These are phyloP conservation scores for Ciconia maguari DNA, from an alignment of 2,113 vertebrate species.

Conservation along the genomic window DNA sequence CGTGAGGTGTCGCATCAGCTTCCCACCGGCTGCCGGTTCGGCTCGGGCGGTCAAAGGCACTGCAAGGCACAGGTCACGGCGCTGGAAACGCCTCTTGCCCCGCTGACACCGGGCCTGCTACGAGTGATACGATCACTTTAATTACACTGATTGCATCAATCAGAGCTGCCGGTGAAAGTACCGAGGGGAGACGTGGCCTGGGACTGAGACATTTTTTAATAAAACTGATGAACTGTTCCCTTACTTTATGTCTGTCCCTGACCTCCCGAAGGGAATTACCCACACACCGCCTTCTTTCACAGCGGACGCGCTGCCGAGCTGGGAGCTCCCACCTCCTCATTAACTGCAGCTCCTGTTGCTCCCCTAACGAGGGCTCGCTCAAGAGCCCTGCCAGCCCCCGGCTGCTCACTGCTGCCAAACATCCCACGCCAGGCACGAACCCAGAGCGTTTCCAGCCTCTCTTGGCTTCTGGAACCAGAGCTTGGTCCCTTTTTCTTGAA, in stretches of 20 bases:
- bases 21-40: not conserved
- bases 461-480: not conserved
- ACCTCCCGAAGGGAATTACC: constrained; percentile 28
- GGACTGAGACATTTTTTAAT: not conserved
- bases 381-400: not conserved
- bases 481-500: not conserved
- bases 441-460: not conserved
- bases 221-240: not conserved
- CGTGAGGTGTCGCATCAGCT: accelerated
- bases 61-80: not conserved
- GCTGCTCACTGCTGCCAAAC: not conserved
- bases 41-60: not conserved
- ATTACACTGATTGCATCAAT: not conserved
- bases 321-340: not conserved
- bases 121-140: not conserved
- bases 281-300: not conserved
- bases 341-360: not conserved
- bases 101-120: not conserved
- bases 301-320: accelerated
- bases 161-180: not conserved
- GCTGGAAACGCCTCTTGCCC: not conserved
- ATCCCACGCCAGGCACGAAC: not conserved
- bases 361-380: not conserved
- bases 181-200: not conserved
- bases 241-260: not conserved